Conservation (phyloP, 1,140 invertebrate species). For the Lerema accius region DNA sequence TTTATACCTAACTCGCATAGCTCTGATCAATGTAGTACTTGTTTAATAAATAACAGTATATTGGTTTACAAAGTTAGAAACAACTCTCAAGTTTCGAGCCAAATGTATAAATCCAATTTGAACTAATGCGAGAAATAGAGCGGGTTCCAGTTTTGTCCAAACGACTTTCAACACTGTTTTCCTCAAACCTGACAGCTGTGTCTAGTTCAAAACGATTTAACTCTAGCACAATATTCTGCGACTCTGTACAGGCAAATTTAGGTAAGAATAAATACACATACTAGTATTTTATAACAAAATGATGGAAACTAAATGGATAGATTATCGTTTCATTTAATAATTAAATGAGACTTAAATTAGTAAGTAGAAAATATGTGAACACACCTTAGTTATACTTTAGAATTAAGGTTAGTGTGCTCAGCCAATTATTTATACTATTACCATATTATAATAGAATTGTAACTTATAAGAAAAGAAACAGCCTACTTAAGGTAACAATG, state of each 20-base stretch:
- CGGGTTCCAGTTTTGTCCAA: slow-evolving; percentile 53
- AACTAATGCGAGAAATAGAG: slow-evolving; percentile 75
- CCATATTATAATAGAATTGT: no score
- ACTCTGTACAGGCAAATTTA: slow-evolving; percentile 19
- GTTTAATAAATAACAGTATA: neutral
- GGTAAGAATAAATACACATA: neutral
- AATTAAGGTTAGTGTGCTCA: no score
- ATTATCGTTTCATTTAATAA: no score
- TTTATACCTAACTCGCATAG: no score
- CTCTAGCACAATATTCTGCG: slow-evolving; percentile 35
- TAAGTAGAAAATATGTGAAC: no score
- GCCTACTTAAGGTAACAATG: no score
- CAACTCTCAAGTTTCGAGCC: slow-evolving; percentile 27
- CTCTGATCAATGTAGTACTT: no score
- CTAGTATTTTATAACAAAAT: slow-evolving; percentile 11
- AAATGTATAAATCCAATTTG: slow-evolving; percentile 64
- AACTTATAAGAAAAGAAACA: no score
- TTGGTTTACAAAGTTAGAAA: slow-evolving; percentile 6
- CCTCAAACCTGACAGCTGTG: slow-evolving; percentile 73
- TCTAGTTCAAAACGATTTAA: slow-evolving; percentile 61
- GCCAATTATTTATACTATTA: no score
- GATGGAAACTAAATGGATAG: no score
- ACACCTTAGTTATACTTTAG: no score
- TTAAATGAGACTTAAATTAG: no score
- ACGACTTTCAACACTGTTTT: slow-evolving; percentile 58